phyloP scores from a whole-genome alignment of 2,888 invertebrate genomes.

The Rhagonycha fulva region DNA sequence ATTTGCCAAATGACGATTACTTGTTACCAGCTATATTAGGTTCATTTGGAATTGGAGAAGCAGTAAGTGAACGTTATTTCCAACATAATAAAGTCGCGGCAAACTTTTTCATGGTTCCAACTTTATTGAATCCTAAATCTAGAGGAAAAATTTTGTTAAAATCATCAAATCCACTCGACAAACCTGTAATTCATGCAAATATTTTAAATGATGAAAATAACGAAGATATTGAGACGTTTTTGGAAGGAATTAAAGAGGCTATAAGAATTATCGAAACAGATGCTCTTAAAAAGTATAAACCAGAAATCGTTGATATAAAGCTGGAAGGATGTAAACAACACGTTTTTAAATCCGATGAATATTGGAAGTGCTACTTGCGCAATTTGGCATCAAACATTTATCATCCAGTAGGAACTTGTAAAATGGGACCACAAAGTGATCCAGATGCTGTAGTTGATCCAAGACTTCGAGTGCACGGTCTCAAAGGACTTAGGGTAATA shows the following conservation, averaged over 20 bases:
- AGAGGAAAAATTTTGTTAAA: constrained; percentile 59
- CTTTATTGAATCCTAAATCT: constrained; percentile 57
- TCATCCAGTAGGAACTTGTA: constrained; percentile 54
- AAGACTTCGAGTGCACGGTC: constrained; percentile 67
- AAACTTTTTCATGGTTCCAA: constrained; percentile 34
- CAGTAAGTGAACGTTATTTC: background rate
- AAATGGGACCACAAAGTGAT: constrained; percentile 78
- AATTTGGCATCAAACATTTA: constrained; percentile 27
- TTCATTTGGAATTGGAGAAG: background rate
- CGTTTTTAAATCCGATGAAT: constrained; percentile 50
- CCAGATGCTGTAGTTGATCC: constrained; percentile 74
- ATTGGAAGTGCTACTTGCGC: constrained; percentile 59
- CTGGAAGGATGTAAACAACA: constrained; percentile 48
- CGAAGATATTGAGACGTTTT: constrained; percentile 55
- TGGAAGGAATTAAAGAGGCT: constrained; percentile 56
- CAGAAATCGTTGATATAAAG: constrained; percentile 48
- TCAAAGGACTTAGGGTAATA: constrained; percentile 69
- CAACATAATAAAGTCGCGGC: background rate
- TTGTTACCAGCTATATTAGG: background rate
- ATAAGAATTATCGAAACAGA: constrained; percentile 52
- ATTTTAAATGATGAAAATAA: constrained; percentile 62
- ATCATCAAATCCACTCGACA: constrained; percentile 60
- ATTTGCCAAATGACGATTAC: constrained; percentile 47
- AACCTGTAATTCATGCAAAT: constrained; percentile 65
- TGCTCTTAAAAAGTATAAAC: constrained; percentile 50